These are phyloP conservation scores for Pangasius sanitwongsei DNA, from an alignment of 2,797 vertebrate genomes.

Conservation along the genomic window DNA sequence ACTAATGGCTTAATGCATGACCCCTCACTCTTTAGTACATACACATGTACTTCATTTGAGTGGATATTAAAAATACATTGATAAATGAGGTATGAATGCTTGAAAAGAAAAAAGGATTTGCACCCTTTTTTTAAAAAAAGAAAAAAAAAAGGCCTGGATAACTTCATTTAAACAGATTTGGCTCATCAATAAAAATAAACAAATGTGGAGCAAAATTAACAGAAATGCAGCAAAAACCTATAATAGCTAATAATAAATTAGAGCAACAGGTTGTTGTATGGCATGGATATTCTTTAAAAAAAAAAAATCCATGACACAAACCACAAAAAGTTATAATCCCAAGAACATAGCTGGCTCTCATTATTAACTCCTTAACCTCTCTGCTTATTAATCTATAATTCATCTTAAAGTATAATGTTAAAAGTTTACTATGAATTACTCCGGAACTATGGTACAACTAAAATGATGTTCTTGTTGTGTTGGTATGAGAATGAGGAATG, in stretches of 20 bases:
- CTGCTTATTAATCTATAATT: constrained; percentile 6
- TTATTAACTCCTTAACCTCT: not conserved
- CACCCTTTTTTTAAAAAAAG: not conserved
- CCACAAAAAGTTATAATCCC: not conserved
- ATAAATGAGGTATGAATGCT: constrained; percentile 41
- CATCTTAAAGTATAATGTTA: not conserved
- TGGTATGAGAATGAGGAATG: not conserved
- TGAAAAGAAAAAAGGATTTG: constrained; percentile 11
- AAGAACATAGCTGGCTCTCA: not conserved
- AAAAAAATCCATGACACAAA: not conserved
- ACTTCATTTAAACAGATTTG: not conserved
- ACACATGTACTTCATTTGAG: constrained; percentile 46
- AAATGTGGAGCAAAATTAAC: not conserved
- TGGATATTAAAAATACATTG: constrained; percentile 30
- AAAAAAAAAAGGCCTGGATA: not conserved
- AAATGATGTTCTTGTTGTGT: not conserved
- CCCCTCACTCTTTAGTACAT: not conserved
- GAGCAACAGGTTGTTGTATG: constrained; percentile 8
- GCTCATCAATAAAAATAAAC: not conserved
- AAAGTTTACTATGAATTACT: not conserved
- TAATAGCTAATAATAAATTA: not conserved
- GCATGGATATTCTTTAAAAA: not conserved
- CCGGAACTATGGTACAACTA: not conserved
- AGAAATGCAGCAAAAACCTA: not conserved
- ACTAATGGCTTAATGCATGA: constrained; percentile 53